Evolutionary conservation across 2,113 vertebrate species (phyloP), one percentile per base, ranked within the genome.

Genomic region (Rhagologus leucostigma): DNA sequence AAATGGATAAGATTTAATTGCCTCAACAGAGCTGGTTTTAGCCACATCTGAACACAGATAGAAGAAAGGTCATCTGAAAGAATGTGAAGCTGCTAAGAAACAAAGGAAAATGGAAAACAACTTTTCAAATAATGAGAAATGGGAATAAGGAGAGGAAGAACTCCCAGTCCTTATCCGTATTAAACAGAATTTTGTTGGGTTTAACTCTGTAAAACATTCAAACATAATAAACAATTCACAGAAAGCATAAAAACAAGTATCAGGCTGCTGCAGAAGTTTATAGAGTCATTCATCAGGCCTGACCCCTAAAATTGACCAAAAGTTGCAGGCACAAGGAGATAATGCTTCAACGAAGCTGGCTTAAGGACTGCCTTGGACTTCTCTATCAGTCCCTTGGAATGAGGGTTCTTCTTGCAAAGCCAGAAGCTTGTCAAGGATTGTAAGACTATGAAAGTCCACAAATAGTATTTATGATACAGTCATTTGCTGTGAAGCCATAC

Each of bases 41-140:
- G 71, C 75, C 75, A 86, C 60, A 78, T 94, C 39, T 93, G 76
- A 92, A 83, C 64, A 84, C 35, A 93, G 90, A 93, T 44, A 79
- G 60, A 78, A 88, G 37, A 91, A 96, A 74, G 83, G 56, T 86
- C 79, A 56, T 74, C 71, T 92, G 79, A 77, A 96, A 74, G 76
- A 95, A 95, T 92, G 59, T 86, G 64, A 83, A 88, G 26, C 67
- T 93, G 47, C 67, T 84, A 71, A 90, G 26, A 90, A 96, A 92
- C 68, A 95, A 92, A 88, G 52, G 32, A 49, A 88, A 92, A 70
- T 37, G 42, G 39, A 92, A 96, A 97, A 96, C 67, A 95, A 69
- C 29, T 44, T 75, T 84, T 90, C 24, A 37, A 74, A 92, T 82
- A 86, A 78, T 53, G 76, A 96, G 53, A 93, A 94, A 94, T 87